Evolutionary conservation across 1,140 invertebrate genomes (phyloP).

Genomic region (Aphelenchoides fujianensis): DNA sequence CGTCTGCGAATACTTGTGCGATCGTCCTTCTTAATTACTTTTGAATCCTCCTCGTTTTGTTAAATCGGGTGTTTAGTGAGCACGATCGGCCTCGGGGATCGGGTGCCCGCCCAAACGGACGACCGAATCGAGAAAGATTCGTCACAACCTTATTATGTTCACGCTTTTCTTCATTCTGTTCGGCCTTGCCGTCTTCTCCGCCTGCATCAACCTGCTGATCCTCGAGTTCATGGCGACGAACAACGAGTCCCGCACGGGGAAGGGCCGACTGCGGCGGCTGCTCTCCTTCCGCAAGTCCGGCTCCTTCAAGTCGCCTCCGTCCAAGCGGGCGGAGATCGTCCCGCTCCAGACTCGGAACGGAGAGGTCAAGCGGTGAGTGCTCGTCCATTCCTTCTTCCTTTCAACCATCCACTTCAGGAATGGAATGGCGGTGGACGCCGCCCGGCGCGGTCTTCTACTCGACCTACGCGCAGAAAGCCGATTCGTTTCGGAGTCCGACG

Average conservation of each 20-base stretch:
- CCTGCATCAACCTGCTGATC: constrained; percentile 92
- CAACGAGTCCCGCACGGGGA: constrained; percentile 47
- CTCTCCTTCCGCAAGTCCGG: constrained; percentile 16
- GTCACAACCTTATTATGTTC: constrained; percentile 96
- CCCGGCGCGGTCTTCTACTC: constrained; percentile 11
- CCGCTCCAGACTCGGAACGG: not conserved
- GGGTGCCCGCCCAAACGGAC: constrained; percentile 75
- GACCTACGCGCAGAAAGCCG: constrained; percentile 19
- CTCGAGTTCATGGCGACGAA: constrained; percentile 68
- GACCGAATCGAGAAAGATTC: constrained; percentile 84
- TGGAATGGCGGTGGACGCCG: not conserved
- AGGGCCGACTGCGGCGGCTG: constrained; percentile 17
- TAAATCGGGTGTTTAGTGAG: constrained; percentile 40
- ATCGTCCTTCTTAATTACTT: not conserved
- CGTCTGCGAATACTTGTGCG: constrained; percentile 28
- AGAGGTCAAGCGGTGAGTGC: too few species aligned
- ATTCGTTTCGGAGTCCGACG: constrained; percentile 27
- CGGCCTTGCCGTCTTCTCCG: constrained; percentile 95
- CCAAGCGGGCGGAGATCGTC: not conserved
- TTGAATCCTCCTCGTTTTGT: not conserved
- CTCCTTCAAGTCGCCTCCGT: not conserved
- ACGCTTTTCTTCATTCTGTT: constrained; percentile 97
- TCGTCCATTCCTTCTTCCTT: too few species aligned
- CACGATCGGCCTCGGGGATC: constrained; percentile 68
- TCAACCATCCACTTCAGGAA: not conserved